Evolutionary conservation across 2,113 vertebrate genomes (phyloP).

Genomic region (Globicephala melas): DNA sequence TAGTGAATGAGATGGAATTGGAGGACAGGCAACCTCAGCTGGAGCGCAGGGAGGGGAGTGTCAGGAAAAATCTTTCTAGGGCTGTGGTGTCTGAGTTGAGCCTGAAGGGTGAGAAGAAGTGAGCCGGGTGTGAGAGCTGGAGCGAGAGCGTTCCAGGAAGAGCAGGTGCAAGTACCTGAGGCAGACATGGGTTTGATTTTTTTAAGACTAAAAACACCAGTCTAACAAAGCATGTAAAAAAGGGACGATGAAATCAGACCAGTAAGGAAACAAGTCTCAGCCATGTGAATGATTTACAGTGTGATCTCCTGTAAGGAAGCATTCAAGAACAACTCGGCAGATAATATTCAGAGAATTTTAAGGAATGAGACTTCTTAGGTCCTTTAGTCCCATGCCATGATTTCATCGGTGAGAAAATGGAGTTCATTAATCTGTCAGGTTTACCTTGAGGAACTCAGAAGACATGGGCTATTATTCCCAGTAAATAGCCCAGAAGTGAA

Average conservation of each 20-base stretch:
- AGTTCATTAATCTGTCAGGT: background rate
- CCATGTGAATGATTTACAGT: background rate
- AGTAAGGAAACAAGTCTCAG: background rate
- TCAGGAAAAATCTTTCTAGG: background rate
- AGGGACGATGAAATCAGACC: background rate
- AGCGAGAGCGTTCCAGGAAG: background rate
- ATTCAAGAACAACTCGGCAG: background rate
- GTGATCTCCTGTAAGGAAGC: background rate
- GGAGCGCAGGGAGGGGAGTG: fast-evolving
- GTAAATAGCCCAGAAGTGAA: background rate
- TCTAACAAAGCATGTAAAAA: background rate
- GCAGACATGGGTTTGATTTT: background rate
- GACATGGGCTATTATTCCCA: background rate
- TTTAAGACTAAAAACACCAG: background rate
- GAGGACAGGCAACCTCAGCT: too few species aligned
- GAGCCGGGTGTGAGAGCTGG: background rate
- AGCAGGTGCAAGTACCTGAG: background rate
- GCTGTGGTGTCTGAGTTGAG: background rate
- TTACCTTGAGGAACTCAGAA: background rate
- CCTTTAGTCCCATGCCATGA: background rate
- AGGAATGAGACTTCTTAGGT: background rate
- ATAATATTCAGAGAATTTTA: background rate
- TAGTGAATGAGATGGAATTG: background rate
- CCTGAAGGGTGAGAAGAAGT: background rate
- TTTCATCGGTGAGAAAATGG: conserved; percentile 19